Conservation (phyloP, 2,888 invertebrate species). For the Hartigia nigra region DNA sequence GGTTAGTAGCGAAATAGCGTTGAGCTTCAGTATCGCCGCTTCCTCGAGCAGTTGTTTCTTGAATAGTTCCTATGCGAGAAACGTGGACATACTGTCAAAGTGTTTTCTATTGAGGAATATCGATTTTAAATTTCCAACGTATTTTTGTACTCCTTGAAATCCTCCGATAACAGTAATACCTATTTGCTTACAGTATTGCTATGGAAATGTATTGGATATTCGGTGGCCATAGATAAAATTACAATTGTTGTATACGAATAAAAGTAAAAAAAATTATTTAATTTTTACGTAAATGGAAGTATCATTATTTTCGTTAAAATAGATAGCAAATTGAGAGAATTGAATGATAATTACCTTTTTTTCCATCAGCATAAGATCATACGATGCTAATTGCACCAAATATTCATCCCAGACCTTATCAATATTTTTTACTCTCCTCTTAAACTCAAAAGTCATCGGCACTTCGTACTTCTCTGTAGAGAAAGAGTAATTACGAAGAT, state of each 20-base stretch:
- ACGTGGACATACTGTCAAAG: constrained; percentile 24
- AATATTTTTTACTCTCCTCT: constrained; percentile 71
- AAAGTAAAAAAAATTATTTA: background rate
- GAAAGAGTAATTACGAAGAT: constrained; percentile 12
- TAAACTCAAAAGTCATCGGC: constrained; percentile 73
- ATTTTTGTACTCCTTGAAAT: background rate
- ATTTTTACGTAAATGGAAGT: background rate
- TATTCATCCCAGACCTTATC: constrained; percentile 78
- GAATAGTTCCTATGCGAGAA: constrained; percentile 70
- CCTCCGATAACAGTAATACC: background rate
- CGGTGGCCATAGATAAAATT: background rate
- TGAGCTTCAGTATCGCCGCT: constrained; percentile 78
- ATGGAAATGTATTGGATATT: background rate
- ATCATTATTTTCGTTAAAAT: background rate
- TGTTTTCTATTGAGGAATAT: background rate
- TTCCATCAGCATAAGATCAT: constrained; percentile 78
- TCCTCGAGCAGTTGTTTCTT: constrained; percentile 78
- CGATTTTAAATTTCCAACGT: background rate
- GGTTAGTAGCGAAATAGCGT: constrained; percentile 75
- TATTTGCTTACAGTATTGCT: background rate
- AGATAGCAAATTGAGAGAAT: background rate
- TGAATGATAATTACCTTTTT: constrained; percentile 55
- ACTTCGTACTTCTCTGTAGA: constrained; percentile 77
- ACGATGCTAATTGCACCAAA: constrained; percentile 75
- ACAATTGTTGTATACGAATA: background rate